Conservation (phyloP, 2,888 invertebrate genomes). For the Hybos culiciformis region DNA sequence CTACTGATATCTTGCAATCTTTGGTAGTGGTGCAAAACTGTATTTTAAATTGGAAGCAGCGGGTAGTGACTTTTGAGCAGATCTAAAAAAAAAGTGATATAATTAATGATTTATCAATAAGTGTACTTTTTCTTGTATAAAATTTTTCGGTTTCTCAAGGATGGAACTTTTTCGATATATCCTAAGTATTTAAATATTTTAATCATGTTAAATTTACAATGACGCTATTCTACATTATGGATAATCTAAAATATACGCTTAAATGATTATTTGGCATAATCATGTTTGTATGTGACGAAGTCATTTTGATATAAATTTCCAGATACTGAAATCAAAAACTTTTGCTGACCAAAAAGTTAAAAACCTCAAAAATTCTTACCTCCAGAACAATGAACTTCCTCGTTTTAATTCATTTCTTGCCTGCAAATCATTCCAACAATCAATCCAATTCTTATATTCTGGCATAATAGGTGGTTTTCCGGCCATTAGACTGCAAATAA, state of each 20-base stretch:
- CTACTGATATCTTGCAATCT: not conserved
- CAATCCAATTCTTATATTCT: constrained; percentile 62
- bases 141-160: too few species aligned
- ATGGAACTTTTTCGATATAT: too few species aligned
- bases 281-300: too few species aligned
- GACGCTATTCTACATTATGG: too few species aligned
- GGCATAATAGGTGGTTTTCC: constrained; percentile 79
- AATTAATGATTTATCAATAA: too few species aligned
- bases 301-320: too few species aligned
- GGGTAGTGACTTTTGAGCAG: not conserved
- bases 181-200: too few species aligned
- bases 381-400: constrained; percentile 57
- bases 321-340: too few species aligned
- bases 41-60: not conserved
- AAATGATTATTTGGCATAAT: too few species aligned
- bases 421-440: constrained; percentile 71
- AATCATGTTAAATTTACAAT: too few species aligned
- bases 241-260: not conserved
- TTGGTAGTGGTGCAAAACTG: not conserved
- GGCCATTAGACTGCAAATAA: constrained; percentile 48
- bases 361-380: constrained; percentile 21
- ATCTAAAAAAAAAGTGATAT: not conserved
- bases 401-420: constrained; percentile 66
- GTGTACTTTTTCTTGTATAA: too few species aligned
- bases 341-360: too few species aligned